Base-by-base conservation (phyloP, 1,140 invertebrate genomes). In the Atta texana region DNA sequence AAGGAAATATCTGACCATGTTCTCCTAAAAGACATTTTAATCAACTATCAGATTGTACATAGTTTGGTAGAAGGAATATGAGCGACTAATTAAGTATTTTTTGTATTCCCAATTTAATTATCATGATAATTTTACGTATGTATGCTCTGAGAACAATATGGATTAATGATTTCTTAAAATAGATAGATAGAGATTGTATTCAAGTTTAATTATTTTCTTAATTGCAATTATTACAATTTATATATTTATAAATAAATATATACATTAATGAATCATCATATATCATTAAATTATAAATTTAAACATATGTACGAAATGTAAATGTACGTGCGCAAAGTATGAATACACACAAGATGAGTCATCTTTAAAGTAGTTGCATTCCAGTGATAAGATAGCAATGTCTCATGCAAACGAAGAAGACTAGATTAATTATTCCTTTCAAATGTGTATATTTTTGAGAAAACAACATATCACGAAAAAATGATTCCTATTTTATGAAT, bases 331-430 rank as follows among this genome's bases (percentile, higher is more conserved):
- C 57, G 51, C 53, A 75, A 85, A 86, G 89, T 81, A 86, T 86
- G 85, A 76, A 90, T 87, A 85, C 55, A 59, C 61, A 74, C 75
- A 81, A 75, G 87, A 85, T 93, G 92, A 93, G 75, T 93, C 92
- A 93, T 90, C 80, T 57, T 85, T 86, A 5, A 78, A 91, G 80
- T 88, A 91, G 91, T 87, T 87, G 68, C 88, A 85, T 88, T 87
- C 80, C 82, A 71, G 31, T 85, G 74, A 91, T 92, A 92, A 91
- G 89, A 34, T 61, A 75, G 81, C 80, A 86, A 86, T 77, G 76
- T 61, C 68, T 87, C 31, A 68, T 63, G 28, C 18, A 28, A 77
- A 72, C n/a, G 21, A 18, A 76, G 14, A 44, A 39, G 49, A 51
- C 5, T 16, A 51, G 31, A 75, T 55, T 69, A 28, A 51, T 63